Evolutionary conservation across 2,888 invertebrate genomes (phyloP).

Genomic region (Harpalus rufipes): DNA sequence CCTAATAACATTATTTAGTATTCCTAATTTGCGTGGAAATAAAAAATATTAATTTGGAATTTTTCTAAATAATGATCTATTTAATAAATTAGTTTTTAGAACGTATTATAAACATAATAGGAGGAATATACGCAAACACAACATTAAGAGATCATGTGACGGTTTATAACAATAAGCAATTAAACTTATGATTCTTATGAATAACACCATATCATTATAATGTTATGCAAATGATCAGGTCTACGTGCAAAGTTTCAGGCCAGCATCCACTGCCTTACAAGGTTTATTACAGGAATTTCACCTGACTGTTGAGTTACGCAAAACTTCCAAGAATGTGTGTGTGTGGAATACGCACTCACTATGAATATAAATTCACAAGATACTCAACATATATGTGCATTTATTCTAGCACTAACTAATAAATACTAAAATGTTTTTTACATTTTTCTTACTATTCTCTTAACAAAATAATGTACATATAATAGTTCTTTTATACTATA

Average conservation of each 20-base stretch:
- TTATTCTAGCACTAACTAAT: too few relatives aligned
- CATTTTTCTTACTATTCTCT: too few relatives aligned
- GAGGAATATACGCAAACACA: background rate
- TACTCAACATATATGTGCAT: too few relatives aligned
- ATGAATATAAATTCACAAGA: constrained; percentile 4
- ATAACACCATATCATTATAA: background rate
- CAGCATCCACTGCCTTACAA: background rate
- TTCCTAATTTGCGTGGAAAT: too few relatives aligned
- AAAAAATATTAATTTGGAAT: background rate
- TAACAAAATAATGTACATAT: too few relatives aligned
- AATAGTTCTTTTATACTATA: too few relatives aligned
- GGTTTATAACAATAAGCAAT: background rate
- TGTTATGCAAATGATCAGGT: background rate
- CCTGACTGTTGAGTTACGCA: constrained; percentile 1
- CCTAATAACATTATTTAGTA: too few relatives aligned
- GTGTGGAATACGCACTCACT: constrained; percentile 4
- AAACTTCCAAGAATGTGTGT: constrained; percentile 13
- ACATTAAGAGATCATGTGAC: background rate
- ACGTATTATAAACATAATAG: background rate
- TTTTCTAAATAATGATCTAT: background rate
- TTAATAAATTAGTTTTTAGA: background rate
- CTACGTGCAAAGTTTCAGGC: constrained; percentile 7
- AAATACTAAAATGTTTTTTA: too few relatives aligned
- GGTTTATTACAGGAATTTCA: constrained; percentile 7
- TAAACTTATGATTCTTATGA: background rate